Conservation (phyloP, 37 sponge, comb jelly and placozoan species). For the Beroe forskalii region DNA sequence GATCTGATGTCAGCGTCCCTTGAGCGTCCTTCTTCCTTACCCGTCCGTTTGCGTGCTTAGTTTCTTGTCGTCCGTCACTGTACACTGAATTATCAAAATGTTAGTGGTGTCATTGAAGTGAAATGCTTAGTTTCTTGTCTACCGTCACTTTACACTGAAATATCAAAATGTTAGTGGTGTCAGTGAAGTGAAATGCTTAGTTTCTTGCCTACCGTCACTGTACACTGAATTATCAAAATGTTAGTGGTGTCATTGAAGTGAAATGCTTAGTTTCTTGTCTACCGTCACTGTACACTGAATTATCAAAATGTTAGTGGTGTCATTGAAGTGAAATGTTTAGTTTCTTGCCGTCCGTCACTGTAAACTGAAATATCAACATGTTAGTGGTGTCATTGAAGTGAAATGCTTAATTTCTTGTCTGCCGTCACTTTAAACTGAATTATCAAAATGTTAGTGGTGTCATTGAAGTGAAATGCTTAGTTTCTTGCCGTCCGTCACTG, state of each 20-base stretch:
- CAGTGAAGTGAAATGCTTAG: background rate
- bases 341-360: too few species aligned
- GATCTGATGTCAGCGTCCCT: constrained; percentile 67
- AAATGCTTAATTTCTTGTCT: too few species aligned
- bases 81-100: constrained; percentile 67
- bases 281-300: constrained; percentile 83
- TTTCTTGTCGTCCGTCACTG: constrained; percentile 92
- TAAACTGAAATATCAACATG: too few species aligned
- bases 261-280: constrained; percentile 71
- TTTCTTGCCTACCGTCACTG: constrained; percentile 87
- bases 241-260: background rate
- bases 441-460: too few species aligned
- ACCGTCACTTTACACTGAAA: constrained; percentile 83
- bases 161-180: background rate
- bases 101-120: background rate
- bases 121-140: constrained; percentile 71
- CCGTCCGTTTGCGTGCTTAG: constrained; percentile 84
- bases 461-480: too few species aligned
- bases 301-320: background rate
- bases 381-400: background rate
- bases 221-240: constrained; percentile 67
- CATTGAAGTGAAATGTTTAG: background rate
- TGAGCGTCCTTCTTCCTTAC: constrained; percentile 82
- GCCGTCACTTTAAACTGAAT: too few species aligned
- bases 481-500: too few species aligned